Percentiles rank a stretch among this genome's conserved stretches.
Conservation (phyloP, 2,113 vertebrate genomes). For the Malurus alboscapulatus region DNA sequence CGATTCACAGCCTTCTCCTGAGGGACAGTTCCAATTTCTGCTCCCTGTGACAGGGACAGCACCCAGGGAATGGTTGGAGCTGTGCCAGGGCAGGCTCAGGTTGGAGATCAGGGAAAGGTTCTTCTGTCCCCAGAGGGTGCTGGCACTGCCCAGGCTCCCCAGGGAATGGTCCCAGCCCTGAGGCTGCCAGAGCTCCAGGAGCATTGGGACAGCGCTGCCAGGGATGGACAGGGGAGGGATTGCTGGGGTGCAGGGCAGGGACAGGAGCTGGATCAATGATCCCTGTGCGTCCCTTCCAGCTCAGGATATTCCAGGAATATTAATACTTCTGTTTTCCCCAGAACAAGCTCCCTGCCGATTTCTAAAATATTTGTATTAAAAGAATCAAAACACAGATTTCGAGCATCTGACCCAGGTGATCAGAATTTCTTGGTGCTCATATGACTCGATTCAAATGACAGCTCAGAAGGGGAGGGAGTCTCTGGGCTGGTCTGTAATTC, state of each 20-base stretch:
- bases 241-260: not conserved
- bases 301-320: not conserved
- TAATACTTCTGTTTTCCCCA: not conserved
- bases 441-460: not conserved
- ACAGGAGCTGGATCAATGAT: not conserved
- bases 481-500: not conserved
- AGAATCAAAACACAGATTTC: not conserved
- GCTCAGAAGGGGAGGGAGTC: not conserved
- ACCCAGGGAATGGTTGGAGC: fast-evolving
- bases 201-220: fast-evolving
- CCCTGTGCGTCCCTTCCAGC: not conserved
- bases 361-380: not conserved
- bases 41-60: not conserved
- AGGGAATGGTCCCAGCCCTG: not conserved
- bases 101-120: fast-evolving
- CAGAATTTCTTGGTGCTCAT: not conserved
- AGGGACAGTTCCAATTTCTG: not conserved
- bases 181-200: not conserved
- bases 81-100: fast-evolving
- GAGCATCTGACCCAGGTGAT: not conserved
- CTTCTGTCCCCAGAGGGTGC: not conserved
- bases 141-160: not conserved
- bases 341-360: not conserved
- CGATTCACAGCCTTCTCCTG: fast-evolving
- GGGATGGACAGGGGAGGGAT: not conserved